These are phyloP conservation scores for Artibeus jamaicensis DNA, from an alignment of 2,797 vertebrate species.

Conservation along the genomic window DNA sequence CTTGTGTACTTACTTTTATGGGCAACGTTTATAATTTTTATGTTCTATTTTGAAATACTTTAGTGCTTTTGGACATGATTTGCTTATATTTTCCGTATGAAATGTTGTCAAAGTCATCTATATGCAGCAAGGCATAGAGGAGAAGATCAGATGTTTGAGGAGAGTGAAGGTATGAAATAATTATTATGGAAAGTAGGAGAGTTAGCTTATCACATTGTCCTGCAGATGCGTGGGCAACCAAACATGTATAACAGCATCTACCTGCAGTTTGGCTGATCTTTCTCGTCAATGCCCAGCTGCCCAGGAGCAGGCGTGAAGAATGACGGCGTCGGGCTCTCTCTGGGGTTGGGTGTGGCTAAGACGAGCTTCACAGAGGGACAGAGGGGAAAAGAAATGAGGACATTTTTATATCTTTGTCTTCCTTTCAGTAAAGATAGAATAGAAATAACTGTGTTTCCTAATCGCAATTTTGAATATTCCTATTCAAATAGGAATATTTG, in stretches of 20 bases:
- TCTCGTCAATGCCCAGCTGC: background rate
- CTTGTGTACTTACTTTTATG: background rate
- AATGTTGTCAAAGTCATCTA: background rate
- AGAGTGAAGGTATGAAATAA: background rate
- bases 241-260: background rate
- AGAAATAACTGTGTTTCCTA: constrained; percentile 23
- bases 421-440: constrained; percentile 6
- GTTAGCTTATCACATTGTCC: background rate
- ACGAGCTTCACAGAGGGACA: background rate
- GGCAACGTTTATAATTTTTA: background rate
- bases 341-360: background rate
- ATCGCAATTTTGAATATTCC: background rate
- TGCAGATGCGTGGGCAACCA: background rate
- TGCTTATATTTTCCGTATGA: constrained; percentile 1
- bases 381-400: background rate
- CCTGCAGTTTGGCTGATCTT: background rate
- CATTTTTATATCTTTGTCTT: constrained; percentile 28
- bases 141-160: background rate
- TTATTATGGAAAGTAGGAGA: background rate
- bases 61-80: background rate
- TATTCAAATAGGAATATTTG: background rate
- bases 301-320: background rate
- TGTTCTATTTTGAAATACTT: background rate
- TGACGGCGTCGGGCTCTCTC: background rate
- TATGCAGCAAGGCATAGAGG: background rate